Conservation (phyloP, 2,797 vertebrate genomes). For the Sebastes nivosus region DNA sequence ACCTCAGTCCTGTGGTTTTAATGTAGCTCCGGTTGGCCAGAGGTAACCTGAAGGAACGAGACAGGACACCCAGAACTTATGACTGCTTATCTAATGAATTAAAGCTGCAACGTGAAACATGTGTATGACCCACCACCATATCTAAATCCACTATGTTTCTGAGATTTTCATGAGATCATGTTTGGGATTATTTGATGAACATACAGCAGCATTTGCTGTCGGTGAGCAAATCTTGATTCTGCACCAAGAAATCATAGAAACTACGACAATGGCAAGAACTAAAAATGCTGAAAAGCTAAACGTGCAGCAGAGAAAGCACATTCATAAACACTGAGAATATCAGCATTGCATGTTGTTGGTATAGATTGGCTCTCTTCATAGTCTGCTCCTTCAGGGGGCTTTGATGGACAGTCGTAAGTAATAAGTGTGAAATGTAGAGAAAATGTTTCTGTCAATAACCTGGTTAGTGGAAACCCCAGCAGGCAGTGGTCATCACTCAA, state of each 20-base stretch:
- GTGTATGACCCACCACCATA: neutral
- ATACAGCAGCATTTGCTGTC: too few species aligned
- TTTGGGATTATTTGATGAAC: neutral
- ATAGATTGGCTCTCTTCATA: neutral
- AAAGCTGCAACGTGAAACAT: neutral
- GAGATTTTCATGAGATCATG: neutral
- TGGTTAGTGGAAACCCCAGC: slow-evolving; percentile 90
- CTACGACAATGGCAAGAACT: too few species aligned
- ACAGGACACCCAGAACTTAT: neutral
- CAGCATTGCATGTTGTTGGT: neutral
- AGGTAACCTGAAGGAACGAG: slow-evolving; percentile 81
- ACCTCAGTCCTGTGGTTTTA: slow-evolving; percentile 87
- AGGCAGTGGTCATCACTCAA: slow-evolving; percentile 88
- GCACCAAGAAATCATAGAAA: too few species aligned
- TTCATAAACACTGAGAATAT: neutral
- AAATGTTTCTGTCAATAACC: slow-evolving; percentile 69
- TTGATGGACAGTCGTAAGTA: too few species aligned
- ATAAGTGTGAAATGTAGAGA: neutral
- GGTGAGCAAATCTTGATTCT: too few species aligned
- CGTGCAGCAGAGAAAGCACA: too few species aligned
- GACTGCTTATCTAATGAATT: neutral
- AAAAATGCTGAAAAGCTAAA: too few species aligned
- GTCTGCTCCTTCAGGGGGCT: rapidly evolving
- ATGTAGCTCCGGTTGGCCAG: slow-evolving; percentile 90
- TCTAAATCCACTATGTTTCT: neutral